Percentiles rank a stretch among this genome's conserved stretches.
Evolutionary conservation across 2,888 invertebrate species (phyloP).

Genomic region (Epirrita christyi): DNA sequence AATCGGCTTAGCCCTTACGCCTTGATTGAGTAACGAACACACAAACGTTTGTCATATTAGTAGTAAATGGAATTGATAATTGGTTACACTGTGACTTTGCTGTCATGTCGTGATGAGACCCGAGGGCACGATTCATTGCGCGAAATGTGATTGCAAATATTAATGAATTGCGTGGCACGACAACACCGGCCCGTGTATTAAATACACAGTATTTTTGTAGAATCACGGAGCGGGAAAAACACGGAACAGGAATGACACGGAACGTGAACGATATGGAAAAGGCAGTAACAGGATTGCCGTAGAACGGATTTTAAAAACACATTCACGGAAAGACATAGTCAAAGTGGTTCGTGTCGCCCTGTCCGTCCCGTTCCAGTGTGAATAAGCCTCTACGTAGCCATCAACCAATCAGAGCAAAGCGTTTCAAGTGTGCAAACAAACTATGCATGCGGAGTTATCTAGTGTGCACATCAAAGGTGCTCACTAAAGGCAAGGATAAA

Average conservation of each 20-base stretch:
- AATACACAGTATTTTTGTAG: slow-evolving; percentile 18
- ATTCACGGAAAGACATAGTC: too few relatives aligned
- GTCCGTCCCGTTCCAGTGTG: neutral
- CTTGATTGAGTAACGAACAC: too few relatives aligned
- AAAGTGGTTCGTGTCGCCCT: too few relatives aligned
- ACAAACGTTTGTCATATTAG: too few relatives aligned
- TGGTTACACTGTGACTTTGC: slow-evolving; percentile 22
- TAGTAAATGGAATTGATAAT: slow-evolving; percentile 9
- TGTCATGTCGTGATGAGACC: slow-evolving; percentile 42
- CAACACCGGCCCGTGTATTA: slow-evolving; percentile 20
- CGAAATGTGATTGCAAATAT: slow-evolving; percentile 57
- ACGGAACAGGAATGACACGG: neutral
- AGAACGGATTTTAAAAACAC: too few relatives aligned
- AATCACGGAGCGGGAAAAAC: slow-evolving; percentile 2
- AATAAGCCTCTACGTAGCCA: neutral
- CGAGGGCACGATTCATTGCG: slow-evolving; percentile 47
- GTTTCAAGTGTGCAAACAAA: slow-evolving; percentile 1
- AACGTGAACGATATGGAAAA: too few relatives aligned
- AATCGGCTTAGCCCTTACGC: too few relatives aligned
- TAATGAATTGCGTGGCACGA: slow-evolving; percentile 50
- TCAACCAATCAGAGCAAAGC: neutral
- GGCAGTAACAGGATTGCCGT: too few relatives aligned
- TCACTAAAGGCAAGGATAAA: too few relatives aligned
- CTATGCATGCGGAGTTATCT: neutral
- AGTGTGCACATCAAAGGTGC: neutral